A percentile compares a stretch with the other conserved stretches of the same genome.
phyloP scores from a whole-genome alignment of 2,113 vertebrate species.

The Silurus glanis region DNA sequence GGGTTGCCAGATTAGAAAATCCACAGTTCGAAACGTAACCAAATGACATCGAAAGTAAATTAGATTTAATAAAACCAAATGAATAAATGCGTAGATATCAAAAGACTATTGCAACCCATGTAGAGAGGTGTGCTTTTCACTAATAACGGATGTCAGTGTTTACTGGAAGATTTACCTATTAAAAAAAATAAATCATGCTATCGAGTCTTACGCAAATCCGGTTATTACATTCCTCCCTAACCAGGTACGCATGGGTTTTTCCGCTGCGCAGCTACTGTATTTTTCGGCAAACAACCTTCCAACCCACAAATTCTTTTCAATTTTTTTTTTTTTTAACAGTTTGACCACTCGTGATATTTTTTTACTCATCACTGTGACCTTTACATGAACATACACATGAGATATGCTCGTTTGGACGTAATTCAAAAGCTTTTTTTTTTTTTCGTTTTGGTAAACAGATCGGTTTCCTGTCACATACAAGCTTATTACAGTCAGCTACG shows the following conservation, averaged over 20 bases:
- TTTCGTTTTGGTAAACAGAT: not conserved
- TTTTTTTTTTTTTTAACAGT: not conserved
- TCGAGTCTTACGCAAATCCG: not conserved
- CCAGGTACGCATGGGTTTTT: not conserved
- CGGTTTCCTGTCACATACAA: not conserved
- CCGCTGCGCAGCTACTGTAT: not conserved
- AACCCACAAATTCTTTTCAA: not conserved
- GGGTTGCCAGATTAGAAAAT: not conserved
- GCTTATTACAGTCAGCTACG: not conserved
- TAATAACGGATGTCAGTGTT: not conserved
- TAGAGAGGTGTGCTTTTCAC: not conserved
- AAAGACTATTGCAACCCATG: not conserved
- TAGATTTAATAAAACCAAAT: not conserved
- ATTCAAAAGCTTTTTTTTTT: not conserved
- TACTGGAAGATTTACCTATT: not conserved
- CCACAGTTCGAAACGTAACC: not conserved
- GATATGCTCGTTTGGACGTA: not conserved
- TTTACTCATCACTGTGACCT: conserved; percentile 18
- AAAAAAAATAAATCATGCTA: not conserved
- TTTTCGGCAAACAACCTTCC: not conserved
- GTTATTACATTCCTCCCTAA: not conserved
- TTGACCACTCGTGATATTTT: not conserved
- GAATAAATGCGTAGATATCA: not conserved
- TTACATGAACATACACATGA: not conserved
- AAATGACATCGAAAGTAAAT: not conserved